Conservation (phyloP, 2,113 vertebrate species). For the Calyptommatus sinebrachiatus region DNA sequence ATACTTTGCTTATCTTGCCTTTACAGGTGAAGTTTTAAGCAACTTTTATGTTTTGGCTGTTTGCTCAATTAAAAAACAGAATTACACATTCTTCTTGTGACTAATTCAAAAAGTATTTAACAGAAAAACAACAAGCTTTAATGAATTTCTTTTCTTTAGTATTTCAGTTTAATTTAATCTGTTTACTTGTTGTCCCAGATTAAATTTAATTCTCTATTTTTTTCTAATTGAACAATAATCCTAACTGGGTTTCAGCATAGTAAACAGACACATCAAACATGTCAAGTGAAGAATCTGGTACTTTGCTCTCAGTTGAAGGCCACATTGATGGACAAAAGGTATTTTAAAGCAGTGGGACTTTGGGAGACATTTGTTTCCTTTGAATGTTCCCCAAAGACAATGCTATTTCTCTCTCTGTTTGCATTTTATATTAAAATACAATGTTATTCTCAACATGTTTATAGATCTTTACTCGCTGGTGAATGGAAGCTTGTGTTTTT, state of each 20-base stretch:
- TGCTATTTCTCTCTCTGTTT: background rate
- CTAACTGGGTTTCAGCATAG: background rate
- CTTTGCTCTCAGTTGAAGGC: background rate
- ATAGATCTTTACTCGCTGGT: background rate
- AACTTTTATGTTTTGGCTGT: background rate
- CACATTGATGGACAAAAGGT: background rate
- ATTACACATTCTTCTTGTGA: background rate
- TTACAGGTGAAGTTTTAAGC: constrained; percentile 15
- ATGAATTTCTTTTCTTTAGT: background rate
- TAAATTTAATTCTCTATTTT: constrained; percentile 1
- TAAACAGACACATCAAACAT: background rate
- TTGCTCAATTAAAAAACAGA: constrained; percentile 18
- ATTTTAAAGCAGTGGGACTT: constrained; percentile 20
- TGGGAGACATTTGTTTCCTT: background rate
- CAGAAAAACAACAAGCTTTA: constrained; percentile 3
- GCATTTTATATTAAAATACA: background rate
- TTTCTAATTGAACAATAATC: background rate
- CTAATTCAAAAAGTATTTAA: constrained; percentile 7
- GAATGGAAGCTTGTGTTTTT: too few species aligned
- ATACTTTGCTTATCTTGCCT: constrained; percentile 8
- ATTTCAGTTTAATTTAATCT: constrained; percentile 1
- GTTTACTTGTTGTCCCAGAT: constrained; percentile 4
- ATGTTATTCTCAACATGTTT: background rate
- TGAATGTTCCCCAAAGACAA: background rate
- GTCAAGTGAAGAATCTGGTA: background rate